phyloP scores from a whole-genome alignment of 2,113 vertebrate genomes.

The Haemorhous mexicanus region DNA sequence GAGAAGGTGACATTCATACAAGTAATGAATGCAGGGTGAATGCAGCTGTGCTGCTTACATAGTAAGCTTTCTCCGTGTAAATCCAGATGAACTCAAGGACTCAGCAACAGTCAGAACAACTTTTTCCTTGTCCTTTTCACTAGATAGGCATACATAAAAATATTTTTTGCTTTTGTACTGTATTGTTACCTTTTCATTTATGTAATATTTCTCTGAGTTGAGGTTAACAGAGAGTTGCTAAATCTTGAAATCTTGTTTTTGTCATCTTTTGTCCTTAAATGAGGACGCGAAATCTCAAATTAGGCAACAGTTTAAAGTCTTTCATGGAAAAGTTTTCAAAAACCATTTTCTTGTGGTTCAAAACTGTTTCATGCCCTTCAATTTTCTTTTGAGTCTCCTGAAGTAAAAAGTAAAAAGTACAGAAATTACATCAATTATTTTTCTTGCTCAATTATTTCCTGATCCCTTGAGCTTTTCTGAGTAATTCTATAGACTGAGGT shows the following conservation, averaged over 20 bases:
- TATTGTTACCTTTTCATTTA: background rate
- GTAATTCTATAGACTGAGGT: slow-evolving; percentile 25
- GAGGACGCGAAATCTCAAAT: background rate
- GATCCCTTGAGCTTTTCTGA: slow-evolving; percentile 44
- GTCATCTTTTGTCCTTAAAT: background rate
- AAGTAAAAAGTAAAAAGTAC: slow-evolving; percentile 17
- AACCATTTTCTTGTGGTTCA: background rate
- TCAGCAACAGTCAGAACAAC: background rate
- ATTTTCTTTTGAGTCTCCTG: slow-evolving; percentile 28
- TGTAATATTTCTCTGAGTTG: background rate
- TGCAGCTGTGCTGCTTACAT: background rate
- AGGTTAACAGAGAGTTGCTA: background rate
- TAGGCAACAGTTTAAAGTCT: background rate
- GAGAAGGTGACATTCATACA: background rate
- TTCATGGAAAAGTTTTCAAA: background rate
- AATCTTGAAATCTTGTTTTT: background rate
- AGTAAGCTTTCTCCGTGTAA: background rate
- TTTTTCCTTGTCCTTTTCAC: background rate
- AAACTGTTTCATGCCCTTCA: slow-evolving; percentile 25
- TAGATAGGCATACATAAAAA: background rate
- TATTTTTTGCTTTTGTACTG: background rate
- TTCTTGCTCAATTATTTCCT: slow-evolving; percentile 42
- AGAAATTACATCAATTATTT: slow-evolving; percentile 47
- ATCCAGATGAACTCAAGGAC: background rate
- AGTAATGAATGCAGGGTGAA: background rate